Conservation (phyloP, 2,888 invertebrate genomes). For the Clostera curtula region DNA sequence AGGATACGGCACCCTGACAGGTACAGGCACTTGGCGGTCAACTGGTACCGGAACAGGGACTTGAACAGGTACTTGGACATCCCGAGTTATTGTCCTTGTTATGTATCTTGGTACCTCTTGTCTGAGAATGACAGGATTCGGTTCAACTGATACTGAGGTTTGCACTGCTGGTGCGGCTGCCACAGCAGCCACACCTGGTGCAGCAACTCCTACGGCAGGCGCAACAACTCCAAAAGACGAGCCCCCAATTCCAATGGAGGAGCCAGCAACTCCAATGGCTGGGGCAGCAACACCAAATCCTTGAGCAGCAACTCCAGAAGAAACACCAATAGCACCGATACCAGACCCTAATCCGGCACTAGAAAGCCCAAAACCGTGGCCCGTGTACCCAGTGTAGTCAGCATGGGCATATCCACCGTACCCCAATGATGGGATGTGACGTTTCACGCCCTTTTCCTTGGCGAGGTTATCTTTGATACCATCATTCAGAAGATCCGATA, state of each 20-base stretch:
- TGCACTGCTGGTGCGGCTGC: slow-evolving; percentile 40
- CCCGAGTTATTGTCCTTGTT: slow-evolving; percentile 59
- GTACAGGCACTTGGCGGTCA: slow-evolving; percentile 62
- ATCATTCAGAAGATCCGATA: slow-evolving; percentile 47
- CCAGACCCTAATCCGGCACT: neutral
- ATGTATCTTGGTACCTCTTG: slow-evolving; percentile 64
- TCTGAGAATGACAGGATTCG: slow-evolving; percentile 60
- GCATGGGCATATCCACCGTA: slow-evolving; percentile 4
- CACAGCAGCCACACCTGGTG: slow-evolving; percentile 22
- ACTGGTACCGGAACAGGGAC: slow-evolving; percentile 70
- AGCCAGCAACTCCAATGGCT: slow-evolving; percentile 24
- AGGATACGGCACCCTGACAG: slow-evolving; percentile 68
- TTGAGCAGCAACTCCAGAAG: slow-evolving; percentile 8
- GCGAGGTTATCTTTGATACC: slow-evolving; percentile 49
- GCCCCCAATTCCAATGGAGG: slow-evolving; percentile 13
- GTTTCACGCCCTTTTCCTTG: slow-evolving; percentile 50
- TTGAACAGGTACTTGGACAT: slow-evolving; percentile 61
- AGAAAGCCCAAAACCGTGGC: slow-evolving; percentile 15
- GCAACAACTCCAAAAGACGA: slow-evolving; percentile 10
- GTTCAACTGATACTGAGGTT: slow-evolving; percentile 53
- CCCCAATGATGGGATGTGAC: slow-evolving; percentile 34
- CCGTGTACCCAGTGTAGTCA: slow-evolving; percentile 2
- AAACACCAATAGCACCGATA: neutral
- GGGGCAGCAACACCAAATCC: slow-evolving; percentile 13
- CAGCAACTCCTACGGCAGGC: slow-evolving; percentile 26